These are phyloP conservation scores for Heliconius charithonia DNA, from an alignment of 2,888 invertebrate genomes.

Conservation along the genomic window DNA sequence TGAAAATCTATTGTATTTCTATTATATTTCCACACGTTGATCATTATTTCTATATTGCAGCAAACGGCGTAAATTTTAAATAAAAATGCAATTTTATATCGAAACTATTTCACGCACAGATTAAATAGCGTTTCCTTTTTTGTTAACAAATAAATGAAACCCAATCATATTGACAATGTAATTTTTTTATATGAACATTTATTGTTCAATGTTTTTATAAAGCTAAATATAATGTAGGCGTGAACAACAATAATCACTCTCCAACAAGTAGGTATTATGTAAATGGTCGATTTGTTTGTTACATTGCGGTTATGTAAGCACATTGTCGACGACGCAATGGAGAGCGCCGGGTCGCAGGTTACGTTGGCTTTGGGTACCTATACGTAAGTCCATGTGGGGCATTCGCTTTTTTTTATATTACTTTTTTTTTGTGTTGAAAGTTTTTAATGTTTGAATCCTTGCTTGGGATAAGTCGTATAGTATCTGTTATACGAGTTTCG, in stretches of 20 bases:
- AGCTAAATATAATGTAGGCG: slow-evolving; percentile 46
- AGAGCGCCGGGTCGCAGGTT: slow-evolving; percentile 76
- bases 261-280: slow-evolving; percentile 73
- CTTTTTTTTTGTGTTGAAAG: neutral
- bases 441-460: neutral
- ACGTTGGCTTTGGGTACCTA: slow-evolving; percentile 56
- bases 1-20: neutral
- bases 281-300: slow-evolving; percentile 77
- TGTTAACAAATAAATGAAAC: neutral
- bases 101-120: neutral
- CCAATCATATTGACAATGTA: neutral
- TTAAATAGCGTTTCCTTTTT: neutral
- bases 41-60: neutral
- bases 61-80: neutral
- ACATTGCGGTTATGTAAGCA: slow-evolving; percentile 73
- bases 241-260: slow-evolving; percentile 64
- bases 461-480: neutral
- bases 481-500: neutral
- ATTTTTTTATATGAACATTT: neutral
- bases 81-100: neutral
- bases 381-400: slow-evolving; percentile 38
- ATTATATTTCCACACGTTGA: neutral
- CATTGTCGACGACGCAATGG: slow-evolving; percentile 70
- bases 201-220: slow-evolving; percentile 2
- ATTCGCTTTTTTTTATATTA: slow-evolving; percentile 37